Base-by-base conservation (phyloP, 2,113 vertebrate genomes). In the Hyaena hyaena region DNA sequence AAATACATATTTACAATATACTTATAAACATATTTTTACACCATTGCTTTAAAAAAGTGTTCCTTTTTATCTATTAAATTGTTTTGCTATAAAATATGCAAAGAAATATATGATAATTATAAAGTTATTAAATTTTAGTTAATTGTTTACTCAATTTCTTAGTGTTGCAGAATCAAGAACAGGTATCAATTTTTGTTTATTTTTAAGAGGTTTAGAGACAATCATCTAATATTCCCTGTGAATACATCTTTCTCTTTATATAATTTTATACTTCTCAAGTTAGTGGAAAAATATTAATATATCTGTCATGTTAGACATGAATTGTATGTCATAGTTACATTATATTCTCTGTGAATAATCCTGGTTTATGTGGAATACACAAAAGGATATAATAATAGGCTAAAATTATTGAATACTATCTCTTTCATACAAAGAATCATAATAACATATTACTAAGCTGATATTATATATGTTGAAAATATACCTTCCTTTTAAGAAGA, bases 241-340 rank as follows among this genome's bases (percentile, higher is more conserved):
- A 97, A 11, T 17, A 96, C 96, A 10, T 26, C 50, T 48, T 0
- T 23, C 39, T 58, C 14, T n/a, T 50, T 97, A 10, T 68, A 39
- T 26, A 71, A 69, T 3, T 6, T 31, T 21, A 82, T 5, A 50
- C 28, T 35, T 93, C 55, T 95, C 95, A 1, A 8, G 1, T 73
- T 97, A 96, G 7, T 6, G 24, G 90, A 80, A 85, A 71, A 1
- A 9, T 98, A 88, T 83, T 73, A 93, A 61, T 87, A 90, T 10
- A 95, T 0, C 24, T 96, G 7, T 76, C 15, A 95, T 24, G 16
- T 96, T 94, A 95, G 65, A 73, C 81, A 93, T 77, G 85, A 90
- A 71, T 86, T 94, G 94, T 79, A 94, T 48, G 33, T 84, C 65
- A 96, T 53, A 96, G 28, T 5, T 55, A 21, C 58, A 91, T 81